Conservation (phyloP, 2,797 vertebrate genomes). For the Lutjanus argentimaculatus region DNA sequence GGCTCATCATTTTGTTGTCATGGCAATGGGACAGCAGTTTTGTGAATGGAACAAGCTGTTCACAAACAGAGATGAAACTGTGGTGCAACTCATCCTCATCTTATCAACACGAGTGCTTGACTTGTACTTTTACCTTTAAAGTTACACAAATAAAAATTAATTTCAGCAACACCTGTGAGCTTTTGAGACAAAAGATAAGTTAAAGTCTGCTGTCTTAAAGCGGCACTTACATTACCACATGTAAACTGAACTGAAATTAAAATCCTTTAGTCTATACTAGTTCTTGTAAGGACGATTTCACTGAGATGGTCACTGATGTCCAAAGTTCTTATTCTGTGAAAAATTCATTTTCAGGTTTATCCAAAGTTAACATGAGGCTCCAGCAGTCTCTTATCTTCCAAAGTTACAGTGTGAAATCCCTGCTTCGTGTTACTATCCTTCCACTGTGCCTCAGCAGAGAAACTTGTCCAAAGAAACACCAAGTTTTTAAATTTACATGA, state of each 20-base stretch:
- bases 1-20: constrained; percentile 34
- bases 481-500: background rate
- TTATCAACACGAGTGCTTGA: background rate
- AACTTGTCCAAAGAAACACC: background rate
- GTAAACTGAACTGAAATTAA: background rate
- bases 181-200: background rate
- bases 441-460: background rate
- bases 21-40: constrained; percentile 36
- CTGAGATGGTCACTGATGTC: background rate
- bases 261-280: background rate
- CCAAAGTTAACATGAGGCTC: background rate
- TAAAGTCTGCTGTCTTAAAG: background rate
- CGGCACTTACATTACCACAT: background rate
- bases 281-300: background rate
- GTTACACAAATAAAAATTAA: constrained; percentile 4
- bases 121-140: background rate
- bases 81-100: background rate
- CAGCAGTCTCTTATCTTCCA: background rate
- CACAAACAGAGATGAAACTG: background rate
- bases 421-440: background rate
- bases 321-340: background rate
- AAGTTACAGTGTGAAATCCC: background rate
- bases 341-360: background rate
- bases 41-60: constrained; percentile 24
- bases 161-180: background rate